Evolutionary conservation across 2,113 vertebrate species (phyloP), one percentile per base, ranked within the genome.

Genomic region (Hiodon alosoides): DNA sequence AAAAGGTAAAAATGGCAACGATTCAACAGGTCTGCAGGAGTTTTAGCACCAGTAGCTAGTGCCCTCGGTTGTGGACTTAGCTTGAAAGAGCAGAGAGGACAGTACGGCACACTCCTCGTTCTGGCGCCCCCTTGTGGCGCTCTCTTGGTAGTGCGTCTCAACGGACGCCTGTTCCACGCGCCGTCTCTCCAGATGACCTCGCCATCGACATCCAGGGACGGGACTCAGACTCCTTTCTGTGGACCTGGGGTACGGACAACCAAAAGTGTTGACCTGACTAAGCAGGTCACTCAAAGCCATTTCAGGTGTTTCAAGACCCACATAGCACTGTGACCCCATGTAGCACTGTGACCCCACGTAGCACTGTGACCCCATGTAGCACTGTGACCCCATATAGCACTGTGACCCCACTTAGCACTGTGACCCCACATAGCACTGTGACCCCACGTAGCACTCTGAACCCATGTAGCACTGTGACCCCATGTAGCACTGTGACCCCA

Each of bases 1-100:
- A 92, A 94, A 94, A 93, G 90, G 87, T 91, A 91, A 87, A 90
- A 93, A 93, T 82, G 85, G 83, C 76, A 82, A 83, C 70, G 81
- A 76, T 55, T 55, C 79, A 78, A 77, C 77, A 77, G 83, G 59
- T 86, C 80, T 80, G 89, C 81, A 73, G 85, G 83, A 81, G 2
- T 79, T 80, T 82, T 87, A 89, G 87, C 89, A 90, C 89, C 88
- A 60, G 77, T 68, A 52, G 67, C 75, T 76, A 87, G 87, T 83
- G 86, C 86, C 83, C 74, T 77, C 77, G 46, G 78, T 76, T 67
- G 46, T 51, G 59, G 71, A 68, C 79, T 82, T 77, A 78, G 76
- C 74, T 78, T 58, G 53, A 73, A 50, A 58, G 46, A 48, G 74
- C 52, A 68, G 74, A 69, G 17, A 17, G 77, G 75, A 47, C 13